Conservation (phyloP, 2,113 vertebrate species). For the Rousettus leschenaultii region DNA sequence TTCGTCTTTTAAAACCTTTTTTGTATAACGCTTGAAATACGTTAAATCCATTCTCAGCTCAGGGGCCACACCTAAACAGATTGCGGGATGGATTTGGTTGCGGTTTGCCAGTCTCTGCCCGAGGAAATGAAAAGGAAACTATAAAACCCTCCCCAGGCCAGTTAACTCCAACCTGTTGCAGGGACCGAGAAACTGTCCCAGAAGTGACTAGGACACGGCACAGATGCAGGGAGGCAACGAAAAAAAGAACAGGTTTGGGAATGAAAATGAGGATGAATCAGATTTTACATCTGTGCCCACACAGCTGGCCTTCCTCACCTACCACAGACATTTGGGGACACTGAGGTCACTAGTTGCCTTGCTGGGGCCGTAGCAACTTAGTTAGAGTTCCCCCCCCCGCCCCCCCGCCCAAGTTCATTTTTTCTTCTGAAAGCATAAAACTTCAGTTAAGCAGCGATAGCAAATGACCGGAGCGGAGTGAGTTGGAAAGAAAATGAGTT, state of each 20-base stretch:
- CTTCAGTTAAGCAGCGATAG: neutral
- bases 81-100: neutral
- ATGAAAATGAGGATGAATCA: neutral
- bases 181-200: neutral
- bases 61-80: neutral
- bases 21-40: neutral
- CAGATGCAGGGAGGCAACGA: neutral
- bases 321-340: rapidly evolving
- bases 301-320: neutral
- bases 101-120: neutral
- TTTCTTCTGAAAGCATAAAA: neutral
- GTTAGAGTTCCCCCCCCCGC: too few species aligned
- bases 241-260: rapidly evolving
- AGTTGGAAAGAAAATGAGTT: too few species aligned
- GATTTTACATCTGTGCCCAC: rapidly evolving
- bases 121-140: neutral
- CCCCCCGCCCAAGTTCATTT: too few species aligned
- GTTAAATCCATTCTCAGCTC: neutral
- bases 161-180: neutral
- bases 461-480: neutral
- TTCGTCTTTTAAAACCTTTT: neutral
- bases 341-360: neutral
- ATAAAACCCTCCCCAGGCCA: neutral
- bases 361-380: rapidly evolving
- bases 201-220: neutral